These are phyloP conservation scores for Mesitornis unicolor DNA, from an alignment of 2,113 vertebrate genomes.

Conservation along the genomic window DNA sequence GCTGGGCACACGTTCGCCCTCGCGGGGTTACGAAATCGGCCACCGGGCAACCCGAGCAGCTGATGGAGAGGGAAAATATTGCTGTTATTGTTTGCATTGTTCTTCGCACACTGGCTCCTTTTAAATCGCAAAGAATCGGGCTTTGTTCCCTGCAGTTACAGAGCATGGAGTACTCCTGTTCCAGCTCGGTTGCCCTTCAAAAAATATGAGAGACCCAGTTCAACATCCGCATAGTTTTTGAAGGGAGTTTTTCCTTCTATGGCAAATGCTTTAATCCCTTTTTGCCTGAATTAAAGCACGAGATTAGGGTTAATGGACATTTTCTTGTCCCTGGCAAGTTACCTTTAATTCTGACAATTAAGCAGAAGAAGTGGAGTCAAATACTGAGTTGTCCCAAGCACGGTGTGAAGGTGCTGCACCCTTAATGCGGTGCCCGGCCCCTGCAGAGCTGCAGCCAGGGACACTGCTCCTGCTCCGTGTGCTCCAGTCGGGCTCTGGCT, in stretches of 20 bases:
- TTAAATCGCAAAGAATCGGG: not conserved
- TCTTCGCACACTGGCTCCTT: not conserved
- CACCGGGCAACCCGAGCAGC: not conserved
- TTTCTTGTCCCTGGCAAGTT: not conserved
- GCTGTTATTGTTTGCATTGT: not conserved
- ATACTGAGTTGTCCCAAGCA: not conserved
- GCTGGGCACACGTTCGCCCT: not conserved
- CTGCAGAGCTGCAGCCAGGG: not conserved
- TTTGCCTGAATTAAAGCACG: not conserved
- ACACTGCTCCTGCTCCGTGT: too few species aligned
- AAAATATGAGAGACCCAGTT: not conserved
- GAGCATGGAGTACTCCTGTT: not conserved
- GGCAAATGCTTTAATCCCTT: not conserved
- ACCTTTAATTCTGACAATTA: not conserved
- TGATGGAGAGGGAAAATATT: not conserved
- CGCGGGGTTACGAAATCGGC: not conserved
- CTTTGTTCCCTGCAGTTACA: not conserved
- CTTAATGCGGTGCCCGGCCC: not conserved
- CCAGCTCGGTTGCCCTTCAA: not conserved
- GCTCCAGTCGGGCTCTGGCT: too few species aligned
- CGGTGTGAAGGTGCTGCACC: fast-evolving
- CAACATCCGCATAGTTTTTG: not conserved
- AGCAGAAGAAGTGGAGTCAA: not conserved
- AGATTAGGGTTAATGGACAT: not conserved
- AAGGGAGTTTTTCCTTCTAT: not conserved